Conservation (phyloP, 2,113 vertebrate genomes). For the Scolopax mira region DNA sequence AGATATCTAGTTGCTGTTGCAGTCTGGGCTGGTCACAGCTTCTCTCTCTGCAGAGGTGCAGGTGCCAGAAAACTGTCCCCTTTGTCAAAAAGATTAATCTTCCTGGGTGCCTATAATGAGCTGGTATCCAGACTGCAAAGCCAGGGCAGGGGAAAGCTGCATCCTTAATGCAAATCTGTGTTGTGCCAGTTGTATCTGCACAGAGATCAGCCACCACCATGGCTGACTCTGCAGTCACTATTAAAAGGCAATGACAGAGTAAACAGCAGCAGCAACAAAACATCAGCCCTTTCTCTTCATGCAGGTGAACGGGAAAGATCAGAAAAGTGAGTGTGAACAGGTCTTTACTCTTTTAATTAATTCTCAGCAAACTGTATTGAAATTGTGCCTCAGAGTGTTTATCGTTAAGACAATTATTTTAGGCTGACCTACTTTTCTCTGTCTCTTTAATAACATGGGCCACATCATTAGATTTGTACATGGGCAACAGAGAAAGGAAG, state of each 20-base stretch:
- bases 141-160: background rate
- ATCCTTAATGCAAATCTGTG: rapidly evolving
- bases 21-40: background rate
- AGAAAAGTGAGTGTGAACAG: background rate
- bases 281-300: background rate
- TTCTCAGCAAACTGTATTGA: background rate
- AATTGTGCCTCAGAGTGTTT: constrained; percentile 19
- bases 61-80: background rate
- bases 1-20: rapidly evolving
- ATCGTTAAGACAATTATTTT: constrained; percentile 55
- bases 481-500: background rate
- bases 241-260: background rate
- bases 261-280: background rate
- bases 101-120: background rate
- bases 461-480: constrained; percentile 45
- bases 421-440: constrained; percentile 63
- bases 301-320: background rate
- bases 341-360: constrained; percentile 21
- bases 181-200: rapidly evolving
- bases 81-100: background rate
- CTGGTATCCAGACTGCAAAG: background rate
- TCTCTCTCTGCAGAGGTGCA: background rate
- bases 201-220: background rate
- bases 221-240: background rate
- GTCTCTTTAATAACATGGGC: constrained; percentile 18